These are phyloP conservation scores for Drosophila lacertosa DNA, from an alignment of 1,140 invertebrate species.

Conservation along the genomic window DNA sequence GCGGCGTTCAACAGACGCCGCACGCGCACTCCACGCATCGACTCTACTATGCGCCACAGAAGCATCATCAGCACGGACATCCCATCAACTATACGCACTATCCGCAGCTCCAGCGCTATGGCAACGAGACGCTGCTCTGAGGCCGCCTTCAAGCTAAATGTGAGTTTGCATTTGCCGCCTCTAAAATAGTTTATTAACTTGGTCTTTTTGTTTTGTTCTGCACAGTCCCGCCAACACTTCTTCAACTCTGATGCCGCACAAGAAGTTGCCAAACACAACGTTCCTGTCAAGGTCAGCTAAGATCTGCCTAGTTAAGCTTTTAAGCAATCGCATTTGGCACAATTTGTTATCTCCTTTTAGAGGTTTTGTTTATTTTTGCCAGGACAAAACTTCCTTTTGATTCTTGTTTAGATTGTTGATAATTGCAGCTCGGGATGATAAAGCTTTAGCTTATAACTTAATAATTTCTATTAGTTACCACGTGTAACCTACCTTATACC, in stretches of 20 bases:
- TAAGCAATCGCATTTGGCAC: background rate
- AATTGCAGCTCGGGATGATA: too few relatives aligned
- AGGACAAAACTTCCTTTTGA: too few relatives aligned
- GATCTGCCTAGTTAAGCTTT: slow-evolving; percentile 14
- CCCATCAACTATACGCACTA: slow-evolving; percentile 48
- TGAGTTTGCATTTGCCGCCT: background rate
- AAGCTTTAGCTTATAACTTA: too few relatives aligned
- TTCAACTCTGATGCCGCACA: slow-evolving; percentile 16
- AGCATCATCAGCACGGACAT: slow-evolving; percentile 40
- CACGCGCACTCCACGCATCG: slow-evolving; percentile 55
- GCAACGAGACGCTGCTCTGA: slow-evolving; percentile 71
- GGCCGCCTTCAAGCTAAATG: background rate
- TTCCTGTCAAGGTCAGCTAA: slow-evolving; percentile 32
- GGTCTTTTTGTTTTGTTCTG: background rate
- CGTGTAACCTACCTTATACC: too few relatives aligned
- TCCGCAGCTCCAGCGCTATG: slow-evolving; percentile 59
- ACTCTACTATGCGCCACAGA: slow-evolving; percentile 57
- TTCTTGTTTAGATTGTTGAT: too few relatives aligned
- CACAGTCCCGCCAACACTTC: background rate
- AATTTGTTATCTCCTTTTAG: background rate
- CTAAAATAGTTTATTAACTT: too few relatives aligned
- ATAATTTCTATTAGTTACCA: too few relatives aligned
- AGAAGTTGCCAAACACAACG: slow-evolving; percentile 14
- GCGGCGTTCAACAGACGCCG: slow-evolving; percentile 32
- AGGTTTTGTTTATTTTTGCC: background rate